Base-by-base conservation (phyloP, 2,797 vertebrate species). In the Spinus olivaceus region DNA sequence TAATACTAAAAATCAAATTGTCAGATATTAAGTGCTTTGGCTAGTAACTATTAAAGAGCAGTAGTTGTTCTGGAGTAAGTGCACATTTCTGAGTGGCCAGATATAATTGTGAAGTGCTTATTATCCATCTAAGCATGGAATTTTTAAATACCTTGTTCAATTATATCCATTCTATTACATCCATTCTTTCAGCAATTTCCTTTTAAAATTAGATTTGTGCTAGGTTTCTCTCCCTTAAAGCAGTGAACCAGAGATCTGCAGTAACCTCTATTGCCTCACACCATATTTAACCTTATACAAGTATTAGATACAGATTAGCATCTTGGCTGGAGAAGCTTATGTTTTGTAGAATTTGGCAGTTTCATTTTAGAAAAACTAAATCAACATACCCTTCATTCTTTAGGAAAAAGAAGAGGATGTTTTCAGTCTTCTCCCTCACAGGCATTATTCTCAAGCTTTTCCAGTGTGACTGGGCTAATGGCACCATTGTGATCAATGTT, bases 181-280 rank as follows among this genome's bases (percentile, higher is more conserved):
- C 91, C 71, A 96, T 96, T 98, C 96, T 97, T 97, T 96, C 78
- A 96, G 92, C 81, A 97, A 97, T 98, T 98, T 97, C 92, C 94
- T 96, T 97, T 95, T 98, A 97, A 97, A 98, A 98, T 98, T 97
- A 98, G 95, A 97, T 98, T 97, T 98, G 94, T 96, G 81, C 83
- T 91, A 78, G 86, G 44, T 94, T 97, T 95, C 91, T 97, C 81
- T 96, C 90, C 84, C 27, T 49, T 91, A 95, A 97, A 98, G 90
- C 96, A 97, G 81, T 94, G 97, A 97, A 97, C 91, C 94, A 91
- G 81, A 96, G 94, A 97, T 91, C 72, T 80, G 74, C 64, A 89
- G 86, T 91, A 91, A 95, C 97, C 90, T 96, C 95, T 90, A 88
- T 80, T 96, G 90, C 94, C 57, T 98, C 96, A 97, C 33, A 69